Evolutionary conservation across 2,113 vertebrate genomes (phyloP).

Genomic region (Cepphus grylle): DNA sequence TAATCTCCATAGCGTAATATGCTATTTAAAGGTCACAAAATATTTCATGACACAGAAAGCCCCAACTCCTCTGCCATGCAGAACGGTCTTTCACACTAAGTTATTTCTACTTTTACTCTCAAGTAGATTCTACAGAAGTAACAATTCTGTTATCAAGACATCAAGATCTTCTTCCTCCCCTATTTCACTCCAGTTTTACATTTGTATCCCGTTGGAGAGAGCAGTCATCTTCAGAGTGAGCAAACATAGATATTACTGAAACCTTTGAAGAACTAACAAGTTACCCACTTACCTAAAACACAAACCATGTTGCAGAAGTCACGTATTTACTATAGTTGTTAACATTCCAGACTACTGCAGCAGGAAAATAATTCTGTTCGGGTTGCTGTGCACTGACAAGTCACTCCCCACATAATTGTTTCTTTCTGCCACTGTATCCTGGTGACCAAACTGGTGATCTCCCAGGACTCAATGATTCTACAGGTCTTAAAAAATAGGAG

Average conservation of each 20-base stretch:
- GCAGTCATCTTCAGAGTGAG: neutral
- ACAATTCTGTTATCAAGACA: neutral
- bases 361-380: neutral
- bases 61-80: neutral
- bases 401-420: neutral
- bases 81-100: neutral
- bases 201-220: neutral
- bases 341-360: neutral
- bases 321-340: neutral
- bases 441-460: neutral
- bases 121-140: neutral
- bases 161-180: neutral
- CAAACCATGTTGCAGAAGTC: neutral
- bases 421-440: neutral
- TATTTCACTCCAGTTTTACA: neutral
- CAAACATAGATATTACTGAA: accelerated
- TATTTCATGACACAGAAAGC: neutral
- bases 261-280: neutral
- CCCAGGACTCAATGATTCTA: neutral
- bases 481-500: neutral
- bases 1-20: neutral
- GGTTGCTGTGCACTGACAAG: neutral
- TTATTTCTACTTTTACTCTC: neutral
- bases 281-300: neutral
- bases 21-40: neutral